These are phyloP conservation scores for Onychorhynchus coronatus DNA, from an alignment of 2,113 vertebrate genomes.

Conservation along the genomic window DNA sequence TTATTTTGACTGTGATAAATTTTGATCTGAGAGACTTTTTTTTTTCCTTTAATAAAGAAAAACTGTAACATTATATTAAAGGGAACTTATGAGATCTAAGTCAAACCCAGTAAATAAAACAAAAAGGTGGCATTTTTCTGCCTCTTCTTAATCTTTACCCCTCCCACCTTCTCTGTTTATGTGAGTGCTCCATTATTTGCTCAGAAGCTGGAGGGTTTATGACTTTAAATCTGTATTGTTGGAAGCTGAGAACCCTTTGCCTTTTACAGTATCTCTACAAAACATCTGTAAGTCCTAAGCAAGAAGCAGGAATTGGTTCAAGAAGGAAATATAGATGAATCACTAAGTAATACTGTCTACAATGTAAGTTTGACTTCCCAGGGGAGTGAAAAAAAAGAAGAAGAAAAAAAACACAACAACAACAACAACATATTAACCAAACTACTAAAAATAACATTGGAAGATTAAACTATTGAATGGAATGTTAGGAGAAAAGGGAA, in stretches of 20 bases:
- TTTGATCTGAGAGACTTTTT: constrained; percentile 34
- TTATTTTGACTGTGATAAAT: constrained; percentile 73
- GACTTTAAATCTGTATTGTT: constrained; percentile 6
- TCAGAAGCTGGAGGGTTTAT: constrained; percentile 2
- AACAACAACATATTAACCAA: background rate
- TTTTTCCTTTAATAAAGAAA: constrained; percentile 48
- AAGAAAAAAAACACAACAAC: background rate
- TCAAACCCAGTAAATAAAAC: constrained; percentile 22
- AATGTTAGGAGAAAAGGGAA: background rate
- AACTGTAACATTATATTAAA: constrained; percentile 33
- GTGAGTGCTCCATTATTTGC: background rate
- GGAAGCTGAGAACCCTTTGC: constrained; percentile 17
- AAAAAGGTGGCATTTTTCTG: constrained; percentile 2
- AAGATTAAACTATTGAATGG: background rate
- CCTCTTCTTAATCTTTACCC: background rate
- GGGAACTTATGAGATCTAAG: constrained; percentile 9
- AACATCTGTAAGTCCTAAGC: constrained; percentile 47
- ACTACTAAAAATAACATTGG: background rate
- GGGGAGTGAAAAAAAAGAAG: background rate
- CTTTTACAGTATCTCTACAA: constrained; percentile 62
- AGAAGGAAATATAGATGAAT: background rate
- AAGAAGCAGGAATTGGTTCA: constrained; percentile 13
- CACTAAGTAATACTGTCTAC: background rate
- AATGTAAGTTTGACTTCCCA: background rate
- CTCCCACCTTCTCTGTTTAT: background rate